Evolutionary conservation across 2,888 invertebrate genomes (phyloP), one percentile per base, ranked within the genome.

Genomic region (Drosophila borborema): DNA sequence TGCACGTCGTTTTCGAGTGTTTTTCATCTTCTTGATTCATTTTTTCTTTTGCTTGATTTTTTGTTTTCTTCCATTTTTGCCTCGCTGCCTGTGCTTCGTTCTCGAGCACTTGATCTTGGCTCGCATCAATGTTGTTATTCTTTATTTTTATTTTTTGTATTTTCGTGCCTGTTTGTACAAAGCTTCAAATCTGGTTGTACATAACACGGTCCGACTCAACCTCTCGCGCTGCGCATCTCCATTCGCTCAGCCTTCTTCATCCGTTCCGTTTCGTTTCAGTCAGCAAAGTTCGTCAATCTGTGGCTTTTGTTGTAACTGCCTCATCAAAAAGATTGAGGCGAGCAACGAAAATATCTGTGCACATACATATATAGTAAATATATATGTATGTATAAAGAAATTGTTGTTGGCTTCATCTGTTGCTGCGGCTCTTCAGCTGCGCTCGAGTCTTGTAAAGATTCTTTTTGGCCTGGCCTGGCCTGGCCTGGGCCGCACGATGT

Each of bases 41-140:
- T 54, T 66, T 59, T 45, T 65, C 16, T 16, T 14, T 3, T 18
- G 18, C 12, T 23, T 49, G 4, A 48, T 9, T 34, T 51, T 36
- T 36, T 53, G 28, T 36, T 36, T 34, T 34, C 14, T 20, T 51
- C 14, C 18, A 9, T 40, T 55, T 36, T 40, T 59, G 55, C 56
- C 43, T 34, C 31, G 34, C 53, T 48, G 36, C 64, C 49, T 48
- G 20, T 51, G 62, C 53, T 56, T 38, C 66, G 60, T 82, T 87
- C 86, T 86, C 58, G 76, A 80, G 72, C 86, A 90, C 90, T 90
- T 86, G 89, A 86, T 88, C 90, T 86, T 83, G 72, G 75, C 76
- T 77, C 81, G 74, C 86, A 64, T 76, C 68, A 69, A 70, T 80
- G 76, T 79, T 82, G 77, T 80, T 68, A 71, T 80, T 74, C 74